Evolutionary conservation across 2,888 invertebrate species (phyloP), one percentile per base, ranked within the genome.

Genomic region (Bimastos eiseni): DNA sequence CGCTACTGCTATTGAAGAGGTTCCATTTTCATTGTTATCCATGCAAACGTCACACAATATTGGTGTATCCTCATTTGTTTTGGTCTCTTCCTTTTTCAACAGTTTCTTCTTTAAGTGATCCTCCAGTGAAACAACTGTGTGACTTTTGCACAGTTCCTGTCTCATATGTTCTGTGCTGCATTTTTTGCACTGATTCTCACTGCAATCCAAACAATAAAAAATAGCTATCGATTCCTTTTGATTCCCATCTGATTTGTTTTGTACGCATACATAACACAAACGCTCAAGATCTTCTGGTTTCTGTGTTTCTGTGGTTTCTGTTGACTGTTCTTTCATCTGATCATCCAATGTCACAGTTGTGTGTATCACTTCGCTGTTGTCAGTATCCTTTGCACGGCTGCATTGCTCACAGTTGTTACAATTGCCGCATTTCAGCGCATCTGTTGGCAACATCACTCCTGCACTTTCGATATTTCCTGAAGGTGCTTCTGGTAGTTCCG

Each of bases 91-190:
- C n/a, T 30, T 70, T 13, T 70, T 30, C 70, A n/a, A 13, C 8
- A 70, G 70, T n/a, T 70, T 70, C n/a, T 70, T n/a, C 70, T 70
- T 70, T 70, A 70, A 70, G 70, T 70, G 70, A 70, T 70, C n/a
- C 70, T 70, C 70, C 11, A 70, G 13, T 70, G 70, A n/a, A 70
- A 70, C n/a, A 70, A n/a, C n/a, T 70, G 70, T 70, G 1, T 70
- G 70, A n/a, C 8, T 2, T n/a, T n/a, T 70, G 70, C 70, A n/a
- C 70, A 70, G 3, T 70, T n/a, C 30, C 8, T 70, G 30, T 70
- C 70, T 70, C 70, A 8, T 70, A n/a, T 70, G 70, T 70, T 70
- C 70, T 70, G 70, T 1, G 70, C 70, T 70, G 70, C 70, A 70
- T 11, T 70, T n/a, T 70, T 70, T n/a, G n/a, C 70, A 70, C 0